These are phyloP conservation scores for Rhinopithecus roxellana DNA, from an alignment of 2,113 vertebrate genomes.

Conservation along the genomic window DNA sequence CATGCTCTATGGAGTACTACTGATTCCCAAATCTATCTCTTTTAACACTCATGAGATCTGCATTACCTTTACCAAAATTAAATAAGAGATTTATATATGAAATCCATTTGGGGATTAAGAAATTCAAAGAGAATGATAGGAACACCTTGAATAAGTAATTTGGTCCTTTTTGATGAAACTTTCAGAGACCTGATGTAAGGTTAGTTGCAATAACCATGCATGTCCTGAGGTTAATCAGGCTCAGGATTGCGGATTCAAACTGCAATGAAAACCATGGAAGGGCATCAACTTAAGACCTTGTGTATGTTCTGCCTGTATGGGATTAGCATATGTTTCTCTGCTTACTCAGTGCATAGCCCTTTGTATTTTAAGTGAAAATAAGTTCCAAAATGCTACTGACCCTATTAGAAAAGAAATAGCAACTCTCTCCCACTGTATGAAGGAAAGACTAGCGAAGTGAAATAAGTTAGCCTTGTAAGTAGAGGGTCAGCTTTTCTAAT, in stretches of 20 bases:
- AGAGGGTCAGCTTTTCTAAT: background rate
- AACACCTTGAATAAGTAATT: conserved; percentile 21
- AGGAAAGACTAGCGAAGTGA: background rate
- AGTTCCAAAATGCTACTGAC: background rate
- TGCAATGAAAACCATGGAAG: background rate
- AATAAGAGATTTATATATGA: conserved; percentile 16
- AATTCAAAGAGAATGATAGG: background rate
- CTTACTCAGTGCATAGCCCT: background rate
- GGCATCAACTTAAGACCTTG: background rate
- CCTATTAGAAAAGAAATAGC: background rate
- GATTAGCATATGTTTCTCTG: background rate
- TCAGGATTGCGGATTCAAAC: background rate
- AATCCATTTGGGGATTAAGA: background rate
- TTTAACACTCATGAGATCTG: background rate
- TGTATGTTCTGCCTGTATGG: background rate
- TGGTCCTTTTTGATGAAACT: background rate
- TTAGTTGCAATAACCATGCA: background rate
- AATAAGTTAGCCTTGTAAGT: background rate
- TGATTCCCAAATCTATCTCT: background rate
- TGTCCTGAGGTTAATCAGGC: background rate
- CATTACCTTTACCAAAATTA: background rate
- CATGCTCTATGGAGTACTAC: background rate
- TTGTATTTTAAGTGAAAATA: conserved; percentile 38
- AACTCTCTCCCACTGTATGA: background rate
- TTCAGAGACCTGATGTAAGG: background rate